These are phyloP conservation scores for Drosophila testacea DNA, from an alignment of 2,888 invertebrate species.

Conservation along the genomic window DNA sequence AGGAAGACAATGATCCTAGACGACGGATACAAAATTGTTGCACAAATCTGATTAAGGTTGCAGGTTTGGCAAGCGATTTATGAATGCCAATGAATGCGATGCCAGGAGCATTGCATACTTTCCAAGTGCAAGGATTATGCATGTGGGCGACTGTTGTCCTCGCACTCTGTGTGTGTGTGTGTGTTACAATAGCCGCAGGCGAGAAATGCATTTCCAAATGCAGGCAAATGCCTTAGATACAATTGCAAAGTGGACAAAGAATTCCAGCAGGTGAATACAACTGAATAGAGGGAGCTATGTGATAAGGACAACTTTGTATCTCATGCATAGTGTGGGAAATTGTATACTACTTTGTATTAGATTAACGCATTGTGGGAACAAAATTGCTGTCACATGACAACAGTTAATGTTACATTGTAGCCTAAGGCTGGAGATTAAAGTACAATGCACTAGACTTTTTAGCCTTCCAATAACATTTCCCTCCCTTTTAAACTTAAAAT, in stretches of 20 bases:
- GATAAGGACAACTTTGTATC: constrained; percentile 24
- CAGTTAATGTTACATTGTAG: constrained; percentile 1
- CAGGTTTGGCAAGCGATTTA: constrained; percentile 68
- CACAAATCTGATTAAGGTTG: constrained; percentile 71
- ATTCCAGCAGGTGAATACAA: constrained; percentile 16
- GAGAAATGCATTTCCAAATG: constrained; percentile 14
- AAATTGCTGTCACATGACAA: background rate
- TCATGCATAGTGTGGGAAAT: background rate
- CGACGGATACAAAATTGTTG: constrained; percentile 57
- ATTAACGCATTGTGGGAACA: constrained; percentile 5
- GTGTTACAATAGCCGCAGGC: constrained; percentile 29
- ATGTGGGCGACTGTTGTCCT: background rate
- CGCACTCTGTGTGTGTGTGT: background rate
- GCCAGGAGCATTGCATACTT: constrained; percentile 11
- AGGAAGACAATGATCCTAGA: constrained; percentile 14
- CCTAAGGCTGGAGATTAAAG: background rate
- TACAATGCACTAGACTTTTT: background rate
- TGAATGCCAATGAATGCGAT: constrained; percentile 51
- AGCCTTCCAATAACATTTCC: no score
- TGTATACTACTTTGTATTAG: background rate
- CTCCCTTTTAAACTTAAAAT: background rate
- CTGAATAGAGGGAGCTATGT: background rate
- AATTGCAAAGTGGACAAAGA: constrained; percentile 30
- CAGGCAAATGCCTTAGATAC: constrained; percentile 11
- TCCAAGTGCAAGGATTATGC: constrained; percentile 32